Evolutionary conservation across 2,797 vertebrate species (phyloP), one percentile per base, ranked within the genome.

Genomic region (Lacerta viridis): DNA sequence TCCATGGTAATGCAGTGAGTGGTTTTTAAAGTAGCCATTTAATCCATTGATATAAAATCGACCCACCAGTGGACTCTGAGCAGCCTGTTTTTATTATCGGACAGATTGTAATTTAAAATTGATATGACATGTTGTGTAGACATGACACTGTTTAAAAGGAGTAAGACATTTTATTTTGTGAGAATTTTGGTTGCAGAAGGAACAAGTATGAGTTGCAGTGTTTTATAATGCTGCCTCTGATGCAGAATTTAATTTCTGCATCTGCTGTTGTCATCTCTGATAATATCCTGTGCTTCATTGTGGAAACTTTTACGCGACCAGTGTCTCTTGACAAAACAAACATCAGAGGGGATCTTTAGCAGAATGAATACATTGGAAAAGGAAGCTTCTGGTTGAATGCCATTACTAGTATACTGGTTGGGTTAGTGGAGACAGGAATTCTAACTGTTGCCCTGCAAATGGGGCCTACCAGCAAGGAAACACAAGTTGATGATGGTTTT

Each of bases 41-140:
- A 93, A 91, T 92, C 90, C 9, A 83, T 46, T 79, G 64, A 15
- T 84, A 33, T 25, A 92, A 90, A 94, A 85, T 79, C 5, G 87
- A 43, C 85, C 88, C 93, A 85, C 90, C 75, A 74, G 39, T 87
- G 18, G 29, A 88, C 39, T 90, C 27, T 66, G 66, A 36, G 66
- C 23, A 81, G 23, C 78, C 39, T 55, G 9, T 72, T 85, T 91
- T 84, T 86, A 80, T 87, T 92, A 20, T 85, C 87, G 85, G 59
- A 50, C 85, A 89, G 64, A 90, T 61, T 81, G 15, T 87, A 90
- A 90, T 90, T 91, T 94, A 89, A 89, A 90, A 23, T 64, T 90
- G 4, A 4, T 76, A 36, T 79, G n/a, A 27, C 7, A 3, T 87
- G n/a, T 86, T 92, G 72, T 9, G 20, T 33, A 90, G 84, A 80